Conservation (phyloP, 2,888 invertebrate genomes). For the Drosophila tanythrix region DNA sequence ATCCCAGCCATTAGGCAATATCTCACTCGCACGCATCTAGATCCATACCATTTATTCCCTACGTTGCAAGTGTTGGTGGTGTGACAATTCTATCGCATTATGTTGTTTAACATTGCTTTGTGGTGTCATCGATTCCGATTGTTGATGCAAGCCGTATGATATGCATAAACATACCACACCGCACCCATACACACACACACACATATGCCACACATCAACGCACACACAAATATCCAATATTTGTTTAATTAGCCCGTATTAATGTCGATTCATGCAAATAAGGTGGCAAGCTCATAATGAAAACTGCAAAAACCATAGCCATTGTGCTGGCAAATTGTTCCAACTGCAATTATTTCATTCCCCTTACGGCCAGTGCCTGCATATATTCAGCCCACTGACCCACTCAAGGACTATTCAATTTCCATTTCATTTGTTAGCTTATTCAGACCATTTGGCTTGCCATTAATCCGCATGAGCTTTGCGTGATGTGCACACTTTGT, state of each 20-base stretch:
- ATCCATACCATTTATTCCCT: slow-evolving; percentile 13
- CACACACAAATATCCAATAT: slow-evolving; percentile 38
- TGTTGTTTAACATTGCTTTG: slow-evolving; percentile 66
- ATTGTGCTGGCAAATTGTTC: slow-evolving; percentile 60
- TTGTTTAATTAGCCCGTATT: slow-evolving; percentile 79
- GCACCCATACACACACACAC: neutral
- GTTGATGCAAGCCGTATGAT: slow-evolving; percentile 64
- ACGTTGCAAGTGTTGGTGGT: slow-evolving; percentile 20
- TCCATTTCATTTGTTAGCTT: slow-evolving; percentile 61
- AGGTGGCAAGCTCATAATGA: slow-evolving; percentile 59
- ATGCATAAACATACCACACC: slow-evolving; percentile 40
- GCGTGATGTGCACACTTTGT: slow-evolving; percentile 21
- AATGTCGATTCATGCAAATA: slow-evolving; percentile 71
- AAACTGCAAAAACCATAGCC: slow-evolving; percentile 33
- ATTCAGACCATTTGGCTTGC: slow-evolving; percentile 50
- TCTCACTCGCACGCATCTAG: slow-evolving; percentile 8
- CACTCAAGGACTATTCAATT: slow-evolving; percentile 56
- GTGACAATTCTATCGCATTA: slow-evolving; percentile 57
- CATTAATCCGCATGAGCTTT: slow-evolving; percentile 44
- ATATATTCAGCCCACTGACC: slow-evolving; percentile 48
- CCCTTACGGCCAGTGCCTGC: neutral
- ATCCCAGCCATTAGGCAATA: neutral
- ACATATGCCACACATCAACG: neutral
- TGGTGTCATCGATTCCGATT: slow-evolving; percentile 58
- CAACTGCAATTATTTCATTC: slow-evolving; percentile 36